Conservation (phyloP, 2,113 vertebrate species). For the Pristiophorus japonicus region DNA sequence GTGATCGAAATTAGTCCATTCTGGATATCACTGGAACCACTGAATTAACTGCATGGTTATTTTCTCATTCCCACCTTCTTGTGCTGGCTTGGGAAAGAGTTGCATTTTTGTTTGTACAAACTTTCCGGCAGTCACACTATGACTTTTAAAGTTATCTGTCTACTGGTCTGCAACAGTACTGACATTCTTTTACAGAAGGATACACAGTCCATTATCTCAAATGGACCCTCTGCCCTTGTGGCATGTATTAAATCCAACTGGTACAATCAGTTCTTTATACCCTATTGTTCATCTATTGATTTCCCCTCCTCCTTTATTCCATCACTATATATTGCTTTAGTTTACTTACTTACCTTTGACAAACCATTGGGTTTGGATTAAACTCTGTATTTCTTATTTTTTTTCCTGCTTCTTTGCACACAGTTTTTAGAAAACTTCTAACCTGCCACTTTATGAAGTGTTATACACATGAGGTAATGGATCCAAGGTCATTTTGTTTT, state of each 20-base stretch:
- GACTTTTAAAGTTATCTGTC: background rate
- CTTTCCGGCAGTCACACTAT: background rate
- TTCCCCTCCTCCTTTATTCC: background rate
- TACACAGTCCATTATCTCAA: slow-evolving; percentile 7
- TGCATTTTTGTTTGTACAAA: background rate
- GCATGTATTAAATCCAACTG: slow-evolving; percentile 17
- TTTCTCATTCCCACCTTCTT: background rate
- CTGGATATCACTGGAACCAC: background rate
- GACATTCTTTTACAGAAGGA: background rate
- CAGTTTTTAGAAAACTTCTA: background rate
- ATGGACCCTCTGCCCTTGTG: background rate
- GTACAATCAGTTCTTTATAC: slow-evolving; percentile 12
- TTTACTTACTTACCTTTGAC: background rate
- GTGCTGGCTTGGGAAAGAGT: background rate
- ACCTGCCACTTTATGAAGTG: background rate
- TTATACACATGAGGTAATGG: no score
- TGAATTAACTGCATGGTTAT: background rate
- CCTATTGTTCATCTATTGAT: background rate
- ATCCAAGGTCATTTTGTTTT: background rate
- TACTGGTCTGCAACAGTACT: background rate
- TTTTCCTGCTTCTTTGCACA: background rate
- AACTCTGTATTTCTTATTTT: background rate
- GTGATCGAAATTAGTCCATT: no score
- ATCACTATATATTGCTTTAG: background rate
- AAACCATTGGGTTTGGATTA: background rate